A percentile compares a stretch with the other conserved stretches of the same genome.
Conservation (phyloP, 2,113 vertebrate genomes). For the Siphamia tubifer region DNA sequence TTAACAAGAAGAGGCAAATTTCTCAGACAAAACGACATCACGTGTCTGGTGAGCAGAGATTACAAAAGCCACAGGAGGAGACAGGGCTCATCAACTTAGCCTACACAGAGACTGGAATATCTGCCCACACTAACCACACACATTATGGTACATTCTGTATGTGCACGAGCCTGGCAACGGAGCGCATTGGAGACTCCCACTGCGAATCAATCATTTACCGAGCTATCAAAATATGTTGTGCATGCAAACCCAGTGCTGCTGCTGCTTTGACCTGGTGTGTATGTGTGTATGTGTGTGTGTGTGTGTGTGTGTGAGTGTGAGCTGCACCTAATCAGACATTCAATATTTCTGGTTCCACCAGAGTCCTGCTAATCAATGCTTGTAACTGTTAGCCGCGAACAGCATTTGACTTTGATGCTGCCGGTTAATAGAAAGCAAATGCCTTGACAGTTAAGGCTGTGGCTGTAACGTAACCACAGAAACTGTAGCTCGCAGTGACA, state of each 20-base stretch:
- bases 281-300: neutral
- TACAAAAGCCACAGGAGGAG: constrained; percentile 52
- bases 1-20: constrained; percentile 6
- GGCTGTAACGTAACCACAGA: neutral
- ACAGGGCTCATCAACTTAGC: constrained; percentile 57
- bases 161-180: constrained; percentile 51
- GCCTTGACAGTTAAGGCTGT: neutral
- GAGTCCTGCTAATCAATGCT: constrained; percentile 16
- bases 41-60: constrained; percentile 50
- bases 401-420: constrained; percentile 1
- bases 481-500: too few relatives aligned
- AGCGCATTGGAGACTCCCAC: constrained; percentile 17
- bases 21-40: constrained; percentile 10
- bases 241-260: constrained; percentile 12
- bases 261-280: constrained; percentile 10
- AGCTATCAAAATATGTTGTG: constrained; percentile 32
- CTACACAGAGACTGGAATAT: constrained; percentile 64
- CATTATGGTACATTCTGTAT: constrained; percentile 63
- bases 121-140: constrained; percentile 59
- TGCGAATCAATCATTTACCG: constrained; percentile 47
- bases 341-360: neutral
- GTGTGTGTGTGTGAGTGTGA: neutral
- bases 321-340: constrained; percentile 12
- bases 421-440: constrained; percentile 5
- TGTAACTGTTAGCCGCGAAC: neutral